Conservation (phyloP, 2,113 vertebrate species). For the Steatornis caripensis region DNA sequence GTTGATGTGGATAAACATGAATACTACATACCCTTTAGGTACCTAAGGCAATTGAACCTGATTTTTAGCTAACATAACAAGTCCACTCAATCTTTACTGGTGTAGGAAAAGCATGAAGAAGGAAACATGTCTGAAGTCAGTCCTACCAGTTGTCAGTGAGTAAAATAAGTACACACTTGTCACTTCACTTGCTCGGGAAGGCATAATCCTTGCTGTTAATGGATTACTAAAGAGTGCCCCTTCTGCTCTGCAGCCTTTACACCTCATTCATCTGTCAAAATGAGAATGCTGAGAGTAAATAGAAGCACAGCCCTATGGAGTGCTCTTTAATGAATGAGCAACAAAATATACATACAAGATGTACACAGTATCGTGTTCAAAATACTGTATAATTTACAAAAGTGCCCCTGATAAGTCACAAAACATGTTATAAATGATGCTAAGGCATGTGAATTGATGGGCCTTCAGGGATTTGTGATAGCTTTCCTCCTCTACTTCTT, state of each 20-base stretch:
- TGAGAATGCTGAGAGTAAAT: neutral
- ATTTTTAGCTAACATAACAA: neutral
- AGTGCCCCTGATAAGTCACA: neutral
- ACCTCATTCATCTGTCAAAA: neutral
- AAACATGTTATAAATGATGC: neutral
- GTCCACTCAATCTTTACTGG: neutral
- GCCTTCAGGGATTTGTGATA: neutral
- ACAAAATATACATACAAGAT: neutral
- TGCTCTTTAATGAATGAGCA: neutral
- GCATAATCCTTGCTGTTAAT: slow-evolving; percentile 11
- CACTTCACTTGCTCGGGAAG: slow-evolving; percentile 9
- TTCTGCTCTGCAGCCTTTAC: neutral
- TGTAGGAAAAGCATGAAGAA: neutral
- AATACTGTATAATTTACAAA: neutral
- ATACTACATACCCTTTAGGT: neutral
- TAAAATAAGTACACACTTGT: slow-evolving; percentile 9
- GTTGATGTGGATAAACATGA: neutral
- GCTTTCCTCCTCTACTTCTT: neutral
- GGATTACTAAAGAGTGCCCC: neutral
- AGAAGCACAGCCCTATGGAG: neutral
- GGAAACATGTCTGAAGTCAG: neutral
- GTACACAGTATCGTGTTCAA: neutral
- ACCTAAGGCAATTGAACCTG: neutral
- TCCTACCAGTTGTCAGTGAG: neutral
- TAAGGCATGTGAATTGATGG: neutral